Conservation (phyloP, 1,140 invertebrate genomes). For the Neotoxoptera formosana region DNA sequence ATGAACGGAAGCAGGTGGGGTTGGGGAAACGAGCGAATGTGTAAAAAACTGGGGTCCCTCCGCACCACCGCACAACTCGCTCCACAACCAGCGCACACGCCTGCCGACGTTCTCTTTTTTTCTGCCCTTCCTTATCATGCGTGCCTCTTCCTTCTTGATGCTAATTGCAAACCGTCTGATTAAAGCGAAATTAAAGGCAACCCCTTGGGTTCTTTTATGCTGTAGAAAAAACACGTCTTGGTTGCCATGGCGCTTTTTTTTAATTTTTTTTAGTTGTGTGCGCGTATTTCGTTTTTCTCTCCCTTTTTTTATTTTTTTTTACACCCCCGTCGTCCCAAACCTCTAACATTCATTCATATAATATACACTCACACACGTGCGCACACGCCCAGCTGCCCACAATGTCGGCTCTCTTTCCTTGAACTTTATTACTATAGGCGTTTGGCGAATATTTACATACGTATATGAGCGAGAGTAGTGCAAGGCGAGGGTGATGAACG, state of each 20-base stretch:
- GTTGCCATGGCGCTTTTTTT: conserved; percentile 59
- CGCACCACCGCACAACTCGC: not conserved
- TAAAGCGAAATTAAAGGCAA: conserved; percentile 59
- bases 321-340: conserved; percentile 3
- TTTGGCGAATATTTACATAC: conserved; percentile 51
- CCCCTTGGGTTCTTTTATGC: conserved; percentile 58
- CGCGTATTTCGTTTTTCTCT: not conserved
- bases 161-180: conserved; percentile 59
- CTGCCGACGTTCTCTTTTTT: conserved; percentile 48
- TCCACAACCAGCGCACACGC: not conserved
- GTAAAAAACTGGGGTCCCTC: conserved; percentile 58
- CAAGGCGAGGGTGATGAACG: not conserved
- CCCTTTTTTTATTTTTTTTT: conserved; percentile 58
- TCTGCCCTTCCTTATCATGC: conserved; percentile 52
- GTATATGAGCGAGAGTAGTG: conserved; percentile 20
- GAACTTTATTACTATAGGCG: conserved; percentile 54
- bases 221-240: conserved; percentile 57
- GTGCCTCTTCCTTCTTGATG: conserved; percentile 59
- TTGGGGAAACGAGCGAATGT: conserved; percentile 35
- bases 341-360: conserved; percentile 22
- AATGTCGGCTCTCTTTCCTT: conserved; percentile 28
- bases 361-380: not conserved
- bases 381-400: not conserved
- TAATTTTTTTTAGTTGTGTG: conserved; percentile 33
- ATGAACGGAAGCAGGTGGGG: conserved; percentile 37